Evolutionary conservation across 2,113 vertebrate genomes (phyloP).

Genomic region (Oophaga pumilio): DNA sequence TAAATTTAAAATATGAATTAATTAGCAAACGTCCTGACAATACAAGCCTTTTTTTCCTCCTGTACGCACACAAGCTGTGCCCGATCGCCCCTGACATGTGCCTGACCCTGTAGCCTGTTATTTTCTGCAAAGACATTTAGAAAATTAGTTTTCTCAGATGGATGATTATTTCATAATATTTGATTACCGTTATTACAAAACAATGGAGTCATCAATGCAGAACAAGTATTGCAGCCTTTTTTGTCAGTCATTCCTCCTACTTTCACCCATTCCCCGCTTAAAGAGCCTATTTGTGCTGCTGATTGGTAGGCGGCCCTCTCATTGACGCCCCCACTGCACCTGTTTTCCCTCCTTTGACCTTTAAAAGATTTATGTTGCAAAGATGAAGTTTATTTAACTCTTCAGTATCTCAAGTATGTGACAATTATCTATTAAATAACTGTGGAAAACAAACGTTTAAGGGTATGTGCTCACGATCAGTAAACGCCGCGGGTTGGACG

Average conservation of each 20-base stretch:
- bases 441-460: background rate
- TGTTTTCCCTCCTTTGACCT: conserved; percentile 30
- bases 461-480: too few relatives aligned
- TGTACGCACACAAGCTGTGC: too few relatives aligned
- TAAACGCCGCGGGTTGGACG: too few relatives aligned
- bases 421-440: background rate
- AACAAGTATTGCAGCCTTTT: background rate
- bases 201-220: background rate
- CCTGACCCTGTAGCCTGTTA: background rate
- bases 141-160: background rate
- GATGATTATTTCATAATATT: background rate
- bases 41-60: too few relatives aligned
- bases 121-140: background rate
- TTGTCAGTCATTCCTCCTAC: background rate
- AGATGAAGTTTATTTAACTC: background rate
- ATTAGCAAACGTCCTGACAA: too few relatives aligned
- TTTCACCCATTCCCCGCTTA: background rate
- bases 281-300: background rate
- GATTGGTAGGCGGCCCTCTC: background rate
- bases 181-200: background rate
- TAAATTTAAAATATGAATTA: too few relatives aligned
- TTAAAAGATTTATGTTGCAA: background rate
- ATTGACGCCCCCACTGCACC: conserved; percentile 1
- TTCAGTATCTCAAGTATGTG: background rate
- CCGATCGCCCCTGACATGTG: background rate